phyloP scores from a whole-genome alignment of 2,888 invertebrate genomes.

The Synergus gifuensis region DNA sequence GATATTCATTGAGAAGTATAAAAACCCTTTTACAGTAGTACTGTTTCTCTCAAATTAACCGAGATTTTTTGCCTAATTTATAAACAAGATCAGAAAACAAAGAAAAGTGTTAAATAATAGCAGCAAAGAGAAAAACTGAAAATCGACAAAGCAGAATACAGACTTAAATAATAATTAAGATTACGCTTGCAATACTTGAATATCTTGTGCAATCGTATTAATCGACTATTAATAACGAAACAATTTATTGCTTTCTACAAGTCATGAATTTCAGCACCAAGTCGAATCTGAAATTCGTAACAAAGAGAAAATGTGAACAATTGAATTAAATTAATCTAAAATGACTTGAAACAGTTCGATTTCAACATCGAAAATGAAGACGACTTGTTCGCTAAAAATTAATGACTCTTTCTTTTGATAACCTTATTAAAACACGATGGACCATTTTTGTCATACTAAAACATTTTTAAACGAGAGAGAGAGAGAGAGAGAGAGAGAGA shows the following conservation, averaged over 20 bases:
- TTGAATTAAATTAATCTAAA: constrained; percentile 2
- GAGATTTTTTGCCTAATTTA: constrained; percentile 9
- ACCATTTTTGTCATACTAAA: constrained; percentile 73
- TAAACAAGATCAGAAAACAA: background rate
- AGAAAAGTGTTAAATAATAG: background rate
- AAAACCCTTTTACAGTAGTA: background rate
- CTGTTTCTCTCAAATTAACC: background rate
- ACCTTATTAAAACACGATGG: constrained; percentile 66
- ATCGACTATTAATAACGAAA: constrained; percentile 46
- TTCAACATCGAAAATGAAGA: constrained; percentile 10
- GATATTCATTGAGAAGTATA: background rate
- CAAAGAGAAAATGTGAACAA: background rate
- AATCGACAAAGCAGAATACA: constrained; percentile 32
- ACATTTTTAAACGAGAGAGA: constrained; percentile 63
- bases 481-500: background rate
- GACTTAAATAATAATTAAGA: constrained; percentile 40
- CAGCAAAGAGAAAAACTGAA: constrained; percentile 41
- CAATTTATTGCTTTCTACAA: constrained; percentile 4
- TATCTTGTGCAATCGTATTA: constrained; percentile 61
- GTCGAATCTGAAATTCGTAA: constrained; percentile 12
- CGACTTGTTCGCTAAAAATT: constrained; percentile 25
- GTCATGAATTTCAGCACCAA: constrained; percentile 27
- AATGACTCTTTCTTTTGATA: constrained; percentile 39
- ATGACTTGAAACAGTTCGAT: background rate
- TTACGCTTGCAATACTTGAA: constrained; percentile 60